Evolutionary conservation across 2,113 vertebrate species (phyloP), one percentile per base, ranked within the genome.

Genomic region (Ancistrus triradiatus): DNA sequence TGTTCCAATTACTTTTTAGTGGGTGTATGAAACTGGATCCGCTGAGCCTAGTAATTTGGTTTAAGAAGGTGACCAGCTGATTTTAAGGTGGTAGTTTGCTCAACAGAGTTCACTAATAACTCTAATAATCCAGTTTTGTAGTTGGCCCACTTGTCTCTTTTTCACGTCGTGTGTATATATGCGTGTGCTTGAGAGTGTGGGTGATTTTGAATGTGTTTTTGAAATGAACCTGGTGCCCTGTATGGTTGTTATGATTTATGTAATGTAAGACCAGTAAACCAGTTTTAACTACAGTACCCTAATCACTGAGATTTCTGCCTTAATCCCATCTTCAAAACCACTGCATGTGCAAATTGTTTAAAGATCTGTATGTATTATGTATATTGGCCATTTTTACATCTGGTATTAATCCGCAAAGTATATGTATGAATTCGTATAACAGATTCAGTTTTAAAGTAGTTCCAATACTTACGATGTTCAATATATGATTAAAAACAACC

Each of bases 291-390:
- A 17, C 25, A 53, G 7, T 31, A 24, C 1, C 28, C 3, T 7
- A 31, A 31, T 31, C 7, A 31, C 27, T 31, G 7, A 31, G 7
- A 31, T 31, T 31, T 38, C 19, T 31, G 11, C 7, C 15, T 42
- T 37, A 19, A 40, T 49, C 49, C 40, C 13, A 43, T 6, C 55
- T 27, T 22, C 7, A 9, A 31, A 52, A 44, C 7, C 35, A 21
- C 25, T 66, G 64, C 64, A 66, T 59, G 64, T n/a, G 4, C 52
- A 59, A 33, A 40, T 49, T 40, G 10, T 48, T 58, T 40, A 18
- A 2, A 37, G 40, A 28, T 8, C 6, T 44, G 11, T 28, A 27
- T 6, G 14, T n/a, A 2, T 18, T 33, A 2, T 58, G 8, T 35
- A 11, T 0, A 27, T 47, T 37, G 4, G 3, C 14, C 19, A 18